Conservation (phyloP, 2,888 invertebrate species). For the Cheilosia vulpina region DNA sequence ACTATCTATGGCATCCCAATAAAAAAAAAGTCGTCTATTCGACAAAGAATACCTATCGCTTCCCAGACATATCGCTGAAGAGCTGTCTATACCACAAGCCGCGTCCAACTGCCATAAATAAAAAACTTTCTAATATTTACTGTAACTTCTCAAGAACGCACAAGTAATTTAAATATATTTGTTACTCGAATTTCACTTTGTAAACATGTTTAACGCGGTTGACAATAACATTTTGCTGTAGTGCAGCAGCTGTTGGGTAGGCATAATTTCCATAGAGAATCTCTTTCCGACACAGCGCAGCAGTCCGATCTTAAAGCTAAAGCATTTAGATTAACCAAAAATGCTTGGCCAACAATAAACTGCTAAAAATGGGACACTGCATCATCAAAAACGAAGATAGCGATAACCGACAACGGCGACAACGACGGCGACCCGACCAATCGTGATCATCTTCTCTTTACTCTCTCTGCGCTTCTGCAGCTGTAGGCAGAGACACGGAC, state of each 20-base stretch:
- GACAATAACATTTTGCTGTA: constrained; percentile 49
- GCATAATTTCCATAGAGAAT: constrained; percentile 34
- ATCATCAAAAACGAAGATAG: constrained; percentile 53
- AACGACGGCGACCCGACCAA: background rate
- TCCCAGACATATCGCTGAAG: background rate
- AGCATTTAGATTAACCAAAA: constrained; percentile 70
- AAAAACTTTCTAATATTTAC: constrained; percentile 66
- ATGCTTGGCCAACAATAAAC: constrained; percentile 66
- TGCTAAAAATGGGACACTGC: constrained; percentile 63
- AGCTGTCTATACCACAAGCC: constrained; percentile 37
- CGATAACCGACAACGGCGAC: constrained; percentile 22
- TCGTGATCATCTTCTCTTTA: constrained; percentile 4
- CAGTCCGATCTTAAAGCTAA: constrained; percentile 42
- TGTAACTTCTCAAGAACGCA: constrained; percentile 34
- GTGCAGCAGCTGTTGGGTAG: constrained; percentile 13
- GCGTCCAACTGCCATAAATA: constrained; percentile 9
- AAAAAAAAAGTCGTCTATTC: background rate
- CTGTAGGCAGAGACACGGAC: background rate
- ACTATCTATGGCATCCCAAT: background rate
- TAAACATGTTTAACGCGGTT: constrained; percentile 53
- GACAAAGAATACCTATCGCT: background rate
- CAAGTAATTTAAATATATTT: constrained; percentile 50
- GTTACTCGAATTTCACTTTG: constrained; percentile 58
- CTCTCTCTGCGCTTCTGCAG: constrained; percentile 2
- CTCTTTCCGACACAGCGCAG: constrained; percentile 9